These are phyloP conservation scores for Pangasianodon hypophthalmus DNA, from an alignment of 2,113 vertebrate genomes.

Conservation along the genomic window DNA sequence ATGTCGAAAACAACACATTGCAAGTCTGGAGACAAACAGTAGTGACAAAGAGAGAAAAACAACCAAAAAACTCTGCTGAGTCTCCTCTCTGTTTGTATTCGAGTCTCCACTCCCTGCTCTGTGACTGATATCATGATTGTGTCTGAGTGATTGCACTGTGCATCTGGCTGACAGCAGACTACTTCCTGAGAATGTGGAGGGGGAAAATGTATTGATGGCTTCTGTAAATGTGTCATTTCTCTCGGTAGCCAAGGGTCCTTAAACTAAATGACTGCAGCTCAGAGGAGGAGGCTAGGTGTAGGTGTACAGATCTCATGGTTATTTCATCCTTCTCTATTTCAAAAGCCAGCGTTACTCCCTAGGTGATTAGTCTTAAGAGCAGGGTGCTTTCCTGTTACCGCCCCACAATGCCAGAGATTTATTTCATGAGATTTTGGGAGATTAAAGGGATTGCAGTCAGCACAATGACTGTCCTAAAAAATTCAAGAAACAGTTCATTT, in stretches of 20 bases:
- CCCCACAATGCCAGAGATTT: conserved; percentile 24
- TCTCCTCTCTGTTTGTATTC: conserved; percentile 14
- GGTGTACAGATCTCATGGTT: conserved; percentile 23
- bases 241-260: conserved; percentile 55
- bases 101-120: conserved; percentile 29
- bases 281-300: conserved; percentile 22
- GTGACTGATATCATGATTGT: conserved; percentile 62
- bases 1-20: conserved; percentile 62
- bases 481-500: background rate
- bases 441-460: conserved; percentile 40
- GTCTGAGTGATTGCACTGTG: conserved; percentile 50
- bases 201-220: conserved; percentile 48
- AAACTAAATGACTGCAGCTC: conserved; percentile 55
- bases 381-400: conserved; percentile 21
- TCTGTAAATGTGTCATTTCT: conserved; percentile 62
- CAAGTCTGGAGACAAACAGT: conserved; percentile 61
- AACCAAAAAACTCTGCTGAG: conserved; percentile 50
- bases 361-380: conserved; percentile 35
- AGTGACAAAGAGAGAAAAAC: conserved; percentile 35
- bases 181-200: conserved; percentile 43
- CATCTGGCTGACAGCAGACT: conserved; percentile 46
- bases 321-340: conserved; percentile 27
- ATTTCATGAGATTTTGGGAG: conserved; percentile 35
- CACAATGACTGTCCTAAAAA: conserved; percentile 26
- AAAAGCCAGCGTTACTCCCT: conserved; percentile 29